phyloP scores from a whole-genome alignment of 2,113 vertebrate genomes.

The Sinocyclocheilus anshuiensis region DNA sequence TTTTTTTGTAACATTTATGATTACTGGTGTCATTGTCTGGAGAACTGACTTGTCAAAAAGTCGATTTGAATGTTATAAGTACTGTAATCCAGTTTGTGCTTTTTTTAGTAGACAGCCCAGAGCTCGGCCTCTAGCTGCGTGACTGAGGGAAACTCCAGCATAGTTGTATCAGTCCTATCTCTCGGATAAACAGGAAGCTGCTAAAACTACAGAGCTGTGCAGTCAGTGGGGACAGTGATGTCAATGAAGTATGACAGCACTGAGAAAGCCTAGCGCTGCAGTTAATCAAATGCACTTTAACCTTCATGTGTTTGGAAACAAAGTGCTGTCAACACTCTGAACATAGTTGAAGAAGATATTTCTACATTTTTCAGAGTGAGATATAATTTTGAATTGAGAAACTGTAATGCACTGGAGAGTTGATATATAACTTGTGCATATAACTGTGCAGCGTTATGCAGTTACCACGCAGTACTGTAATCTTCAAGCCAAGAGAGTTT shows the following conservation, averaged over 20 bases:
- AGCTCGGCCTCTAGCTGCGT: background rate
- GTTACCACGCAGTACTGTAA: background rate
- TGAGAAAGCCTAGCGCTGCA: background rate
- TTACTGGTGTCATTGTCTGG: background rate
- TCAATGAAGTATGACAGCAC: conserved; percentile 41
- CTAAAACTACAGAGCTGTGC: conserved; percentile 39
- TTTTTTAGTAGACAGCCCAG: conserved; percentile 10
- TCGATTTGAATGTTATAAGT: background rate
- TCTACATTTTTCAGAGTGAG: too few relatives aligned
- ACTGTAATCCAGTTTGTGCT: background rate
- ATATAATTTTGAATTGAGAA: background rate
- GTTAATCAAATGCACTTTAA: conserved; percentile 14
- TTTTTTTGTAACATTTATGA: background rate
- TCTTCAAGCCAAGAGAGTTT: background rate
- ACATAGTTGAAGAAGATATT: background rate
- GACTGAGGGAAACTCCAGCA: conserved; percentile 24
- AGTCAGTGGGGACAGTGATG: conserved; percentile 24
- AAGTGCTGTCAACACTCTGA: background rate
- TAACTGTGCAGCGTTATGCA: background rate
- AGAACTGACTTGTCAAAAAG: background rate
- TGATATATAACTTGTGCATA: background rate
- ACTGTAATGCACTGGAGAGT: background rate
- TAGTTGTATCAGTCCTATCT: conserved; percentile 45
- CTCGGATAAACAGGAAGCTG: conserved; percentile 55
- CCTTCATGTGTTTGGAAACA: background rate